Conservation (phyloP, 2,888 invertebrate genomes). For the Eutolmus rufibarbis region DNA sequence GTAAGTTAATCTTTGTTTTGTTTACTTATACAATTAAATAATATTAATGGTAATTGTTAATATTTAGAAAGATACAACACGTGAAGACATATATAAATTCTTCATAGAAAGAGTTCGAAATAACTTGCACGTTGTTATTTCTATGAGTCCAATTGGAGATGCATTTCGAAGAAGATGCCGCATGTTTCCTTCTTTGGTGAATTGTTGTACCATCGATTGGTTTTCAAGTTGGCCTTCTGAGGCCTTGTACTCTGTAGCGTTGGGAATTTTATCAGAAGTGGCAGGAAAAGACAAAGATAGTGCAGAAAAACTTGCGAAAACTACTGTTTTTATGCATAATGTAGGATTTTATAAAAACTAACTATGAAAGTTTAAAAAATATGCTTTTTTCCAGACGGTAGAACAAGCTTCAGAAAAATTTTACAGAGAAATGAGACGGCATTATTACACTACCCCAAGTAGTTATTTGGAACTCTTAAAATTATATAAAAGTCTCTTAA, state of each 20-base stretch:
- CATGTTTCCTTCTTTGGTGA: constrained; percentile 93
- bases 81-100: constrained; percentile 84
- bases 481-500: constrained; percentile 75
- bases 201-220: constrained; percentile 96
- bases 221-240: constrained; percentile 91
- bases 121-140: constrained; percentile 85
- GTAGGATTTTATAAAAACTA: constrained; percentile 55
- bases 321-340: constrained; percentile 77
- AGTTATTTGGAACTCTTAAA: constrained; percentile 87
- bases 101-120: constrained; percentile 84
- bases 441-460: constrained; percentile 91
- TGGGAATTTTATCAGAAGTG: constrained; percentile 72
- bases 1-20: constrained; percentile 58
- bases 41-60: background rate
- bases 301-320: constrained; percentile 66
- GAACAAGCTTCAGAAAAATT: constrained; percentile 78
- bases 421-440: constrained; percentile 82
- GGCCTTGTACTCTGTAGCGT: constrained; percentile 83
- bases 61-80: constrained; percentile 64
- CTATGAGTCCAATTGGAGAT: constrained; percentile 91
- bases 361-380: background rate
- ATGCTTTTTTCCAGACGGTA: constrained; percentile 69
- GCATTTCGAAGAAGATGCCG: constrained; percentile 86
- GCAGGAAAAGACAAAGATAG: constrained; percentile 64
- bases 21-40: background rate